Percentiles rank a stretch among this genome's conserved stretches.
phyloP scores from a whole-genome alignment of 1,140 invertebrate species.

The Arctopsyche grandis region DNA sequence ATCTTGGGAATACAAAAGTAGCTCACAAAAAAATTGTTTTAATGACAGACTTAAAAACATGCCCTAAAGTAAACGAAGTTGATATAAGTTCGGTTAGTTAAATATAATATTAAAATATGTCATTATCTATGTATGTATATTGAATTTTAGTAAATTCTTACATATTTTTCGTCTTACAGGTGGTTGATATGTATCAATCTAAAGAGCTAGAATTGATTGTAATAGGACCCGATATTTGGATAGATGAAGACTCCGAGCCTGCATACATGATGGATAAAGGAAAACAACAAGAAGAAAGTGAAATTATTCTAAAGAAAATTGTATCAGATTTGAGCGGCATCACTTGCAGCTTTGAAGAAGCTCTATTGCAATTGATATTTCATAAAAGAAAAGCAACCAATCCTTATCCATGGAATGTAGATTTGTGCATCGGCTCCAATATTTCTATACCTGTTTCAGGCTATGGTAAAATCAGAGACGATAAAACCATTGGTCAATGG shows the following conservation, averaged over 20 bases:
- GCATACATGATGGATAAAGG: background rate
- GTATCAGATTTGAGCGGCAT: constrained; percentile 60
- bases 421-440: constrained; percentile 62
- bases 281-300: background rate
- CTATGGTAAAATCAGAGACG: constrained; percentile 61
- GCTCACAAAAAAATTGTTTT: constrained; percentile 61
- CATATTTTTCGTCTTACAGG: constrained; percentile 47
- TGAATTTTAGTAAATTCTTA: no score
- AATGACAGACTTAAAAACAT: constrained; percentile 61
- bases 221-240: constrained; percentile 60
- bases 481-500: constrained; percentile 60
- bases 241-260: constrained; percentile 52
- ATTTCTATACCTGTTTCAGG: constrained; percentile 63
- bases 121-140: no score
- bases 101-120: constrained; percentile 31
- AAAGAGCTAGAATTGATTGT: constrained; percentile 61
- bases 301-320: constrained; percentile 58
- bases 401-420: constrained; percentile 60
- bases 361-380: constrained; percentile 60
- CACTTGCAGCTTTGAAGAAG: constrained; percentile 60
- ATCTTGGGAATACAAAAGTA: constrained; percentile 56
- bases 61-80: constrained; percentile 55
- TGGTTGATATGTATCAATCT: constrained; percentile 59
- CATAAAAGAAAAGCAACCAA: constrained; percentile 60
- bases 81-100: constrained; percentile 55